A percentile compares a stretch with the other conserved stretches of the same genome.
These are phyloP conservation scores for Typhlichthys subterraneus DNA, from an alignment of 2,797 vertebrate species.

Conservation along the genomic window DNA sequence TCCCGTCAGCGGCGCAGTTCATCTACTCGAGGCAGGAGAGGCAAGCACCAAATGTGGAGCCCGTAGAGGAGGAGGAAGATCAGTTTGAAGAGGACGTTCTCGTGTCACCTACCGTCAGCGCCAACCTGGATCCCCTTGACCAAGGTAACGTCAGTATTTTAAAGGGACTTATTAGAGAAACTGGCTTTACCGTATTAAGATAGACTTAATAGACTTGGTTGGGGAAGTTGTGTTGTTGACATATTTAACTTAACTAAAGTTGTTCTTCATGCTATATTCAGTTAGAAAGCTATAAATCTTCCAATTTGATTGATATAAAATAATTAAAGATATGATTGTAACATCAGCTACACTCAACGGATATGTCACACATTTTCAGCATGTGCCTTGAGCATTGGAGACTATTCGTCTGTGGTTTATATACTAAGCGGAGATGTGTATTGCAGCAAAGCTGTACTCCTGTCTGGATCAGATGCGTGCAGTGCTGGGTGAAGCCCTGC, in stretches of 20 bases:
- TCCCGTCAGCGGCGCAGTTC: conserved; percentile 90
- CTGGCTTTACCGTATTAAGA: no score
- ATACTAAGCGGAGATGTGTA: neutral
- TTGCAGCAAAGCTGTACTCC: conserved; percentile 87
- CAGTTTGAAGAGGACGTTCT: conserved; percentile 73
- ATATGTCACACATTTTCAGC: conserved; percentile 65
- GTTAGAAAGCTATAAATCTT: no score
- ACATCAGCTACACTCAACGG: no score
- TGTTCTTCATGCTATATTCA: no score
- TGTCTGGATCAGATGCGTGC: conserved; percentile 96
- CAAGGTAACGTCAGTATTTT: conserved; percentile 80
- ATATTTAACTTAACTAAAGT: no score
- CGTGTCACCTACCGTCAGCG: conserved; percentile 64
- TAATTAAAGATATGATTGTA: no score
- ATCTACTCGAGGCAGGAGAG: conserved; percentile 91
- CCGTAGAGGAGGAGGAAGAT: conserved; percentile 85
- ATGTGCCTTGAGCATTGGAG: conserved; percentile 63
- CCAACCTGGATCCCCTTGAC: conserved; percentile 82
- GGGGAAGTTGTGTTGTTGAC: no score
- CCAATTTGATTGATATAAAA: no score
- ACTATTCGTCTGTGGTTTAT: neutral
- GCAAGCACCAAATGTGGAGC: conserved; percentile 78
- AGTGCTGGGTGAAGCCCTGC: conserved; percentile 86
- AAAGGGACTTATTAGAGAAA: no score
- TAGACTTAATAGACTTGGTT: no score